Evolutionary conservation across 2,797 vertebrate species (phyloP).

Genomic region (Neoniphon sammara): DNA sequence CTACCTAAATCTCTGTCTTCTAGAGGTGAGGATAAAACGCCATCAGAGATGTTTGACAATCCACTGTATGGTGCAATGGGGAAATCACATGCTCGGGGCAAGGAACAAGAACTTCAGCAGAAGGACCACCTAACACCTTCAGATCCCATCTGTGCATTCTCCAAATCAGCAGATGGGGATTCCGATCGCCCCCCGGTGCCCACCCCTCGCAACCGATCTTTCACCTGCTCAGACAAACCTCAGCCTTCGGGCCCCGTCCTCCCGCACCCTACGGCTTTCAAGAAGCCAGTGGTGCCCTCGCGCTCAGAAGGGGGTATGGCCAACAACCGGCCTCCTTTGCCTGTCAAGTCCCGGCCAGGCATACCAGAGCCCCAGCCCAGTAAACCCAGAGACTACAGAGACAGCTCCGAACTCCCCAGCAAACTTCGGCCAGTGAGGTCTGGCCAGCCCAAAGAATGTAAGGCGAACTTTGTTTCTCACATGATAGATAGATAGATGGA

Average conservation of each 20-base stretch:
- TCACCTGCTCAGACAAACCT: constrained; percentile 87
- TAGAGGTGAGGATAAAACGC: constrained; percentile 76
- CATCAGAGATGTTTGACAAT: constrained; percentile 96
- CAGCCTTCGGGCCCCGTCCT: constrained; percentile 45
- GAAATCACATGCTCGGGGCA: constrained; percentile 70
- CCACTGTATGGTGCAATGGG: constrained; percentile 91
- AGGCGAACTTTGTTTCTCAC: constrained; percentile 27
- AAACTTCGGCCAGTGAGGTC: constrained; percentile 78
- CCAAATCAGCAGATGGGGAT: constrained; percentile 83
- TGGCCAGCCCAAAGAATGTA: constrained; percentile 77
- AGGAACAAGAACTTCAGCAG: constrained; percentile 83
- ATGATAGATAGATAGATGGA: neutral
- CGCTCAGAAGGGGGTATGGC: constrained; percentile 84
- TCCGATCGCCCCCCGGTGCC: constrained; percentile 82
- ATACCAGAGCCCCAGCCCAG: constrained; percentile 60
- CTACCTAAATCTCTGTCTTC: constrained; percentile 14
- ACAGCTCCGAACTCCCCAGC: constrained; percentile 85
- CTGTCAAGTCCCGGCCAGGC: constrained; percentile 83
- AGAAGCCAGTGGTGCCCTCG: constrained; percentile 87
- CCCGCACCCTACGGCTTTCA: constrained; percentile 66
- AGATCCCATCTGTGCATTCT: constrained; percentile 70
- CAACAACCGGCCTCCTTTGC: constrained; percentile 85
- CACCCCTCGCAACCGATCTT: constrained; percentile 87
- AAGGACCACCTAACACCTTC: constrained; percentile 80
- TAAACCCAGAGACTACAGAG: constrained; percentile 90